phyloP scores from a whole-genome alignment of 2,888 invertebrate genomes.

The Alviniconcha strummeri region DNA sequence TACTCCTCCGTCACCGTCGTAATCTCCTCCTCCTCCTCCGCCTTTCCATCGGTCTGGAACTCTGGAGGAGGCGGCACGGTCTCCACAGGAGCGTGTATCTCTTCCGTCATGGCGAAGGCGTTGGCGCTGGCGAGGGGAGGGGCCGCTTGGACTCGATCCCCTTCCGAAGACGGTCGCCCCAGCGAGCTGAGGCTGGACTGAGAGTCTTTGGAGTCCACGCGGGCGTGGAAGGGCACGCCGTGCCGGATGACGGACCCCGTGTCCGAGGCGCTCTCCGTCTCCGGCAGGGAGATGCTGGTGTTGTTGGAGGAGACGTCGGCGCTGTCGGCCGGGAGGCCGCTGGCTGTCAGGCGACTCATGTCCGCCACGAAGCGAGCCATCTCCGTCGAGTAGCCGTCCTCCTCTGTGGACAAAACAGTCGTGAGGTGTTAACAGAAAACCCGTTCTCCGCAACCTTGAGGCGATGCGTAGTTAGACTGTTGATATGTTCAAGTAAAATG shows the following conservation, averaged over 20 bases:
- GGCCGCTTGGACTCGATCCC: neutral
- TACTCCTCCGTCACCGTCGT: slow-evolving; percentile 43
- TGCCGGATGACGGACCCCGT: slow-evolving; percentile 47
- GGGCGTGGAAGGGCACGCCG: slow-evolving; percentile 22
- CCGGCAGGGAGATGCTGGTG: slow-evolving; percentile 38
- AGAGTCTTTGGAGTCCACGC: slow-evolving; percentile 38
- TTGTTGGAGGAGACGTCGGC: slow-evolving; percentile 32
- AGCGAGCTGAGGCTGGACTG: slow-evolving; percentile 32
- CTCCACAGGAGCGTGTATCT: slow-evolving; percentile 37
- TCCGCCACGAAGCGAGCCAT: slow-evolving; percentile 54
- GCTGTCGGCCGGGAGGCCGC: slow-evolving; percentile 20
- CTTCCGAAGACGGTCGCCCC: neutral
- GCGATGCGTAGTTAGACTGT: too few species aligned
- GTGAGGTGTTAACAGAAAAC: too few species aligned
- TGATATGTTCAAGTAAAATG: too few species aligned
- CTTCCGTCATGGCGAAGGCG: slow-evolving; percentile 32
- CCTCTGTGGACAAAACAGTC: slow-evolving; percentile 10
- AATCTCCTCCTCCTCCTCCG: slow-evolving; percentile 44
- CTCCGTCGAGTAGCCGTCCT: slow-evolving; percentile 46
- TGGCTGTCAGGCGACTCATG: slow-evolving; percentile 48
- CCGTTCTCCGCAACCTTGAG: too few species aligned
- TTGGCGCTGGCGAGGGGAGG: neutral
- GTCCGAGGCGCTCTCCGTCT: slow-evolving; percentile 45
- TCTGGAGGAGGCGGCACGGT: slow-evolving; percentile 44
- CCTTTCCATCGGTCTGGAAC: slow-evolving; percentile 38